Percentiles rank a stretch among this genome's conserved stretches.
phyloP scores from a whole-genome alignment of 1,140 invertebrate genomes.

The Halotydeus destructor region DNA sequence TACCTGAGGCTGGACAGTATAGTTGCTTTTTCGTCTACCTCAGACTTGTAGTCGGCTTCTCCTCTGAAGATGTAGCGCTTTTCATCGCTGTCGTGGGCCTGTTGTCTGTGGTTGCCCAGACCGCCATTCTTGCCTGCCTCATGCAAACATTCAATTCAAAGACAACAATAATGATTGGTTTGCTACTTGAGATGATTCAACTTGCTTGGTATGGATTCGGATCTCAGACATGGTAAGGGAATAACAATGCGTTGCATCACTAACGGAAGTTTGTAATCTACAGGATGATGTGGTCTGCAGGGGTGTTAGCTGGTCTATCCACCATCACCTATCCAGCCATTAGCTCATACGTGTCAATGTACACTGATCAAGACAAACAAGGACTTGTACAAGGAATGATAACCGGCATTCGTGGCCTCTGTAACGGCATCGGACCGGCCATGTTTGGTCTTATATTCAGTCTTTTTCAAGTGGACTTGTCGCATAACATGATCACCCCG shows the following conservation, averaged over 20 bases:
- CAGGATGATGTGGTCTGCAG: conserved; percentile 98
- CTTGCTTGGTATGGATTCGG: conserved; percentile 91
- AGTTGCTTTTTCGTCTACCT: conserved; percentile 99
- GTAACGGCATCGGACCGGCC: conserved; percentile 77
- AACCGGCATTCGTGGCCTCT: conserved; percentile 80
- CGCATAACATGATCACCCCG: conserved; percentile 22
- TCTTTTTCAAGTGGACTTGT: conserved; percentile 91
- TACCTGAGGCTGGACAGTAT: conserved; percentile 94
- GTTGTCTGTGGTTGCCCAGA: conserved; percentile 83
- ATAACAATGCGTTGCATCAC: conserved; percentile 1
- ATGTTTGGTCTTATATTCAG: conserved; percentile 97
- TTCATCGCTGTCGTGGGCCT: conserved; percentile 95
- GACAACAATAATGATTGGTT: conserved; percentile 87
- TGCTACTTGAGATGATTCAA: conserved; percentile 89
- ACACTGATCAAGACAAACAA: conserved; percentile 88
- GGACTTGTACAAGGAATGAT: conserved; percentile 96
- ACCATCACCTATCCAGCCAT: conserved; percentile 80
- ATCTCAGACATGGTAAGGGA: conserved; percentile 47
- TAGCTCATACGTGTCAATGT: conserved; percentile 90
- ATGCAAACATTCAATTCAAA: conserved; percentile 83
- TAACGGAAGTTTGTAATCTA: conserved; percentile 14
- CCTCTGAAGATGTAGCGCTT: conserved; percentile 75
- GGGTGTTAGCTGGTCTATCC: conserved; percentile 78
- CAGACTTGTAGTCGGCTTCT: conserved; percentile 91
- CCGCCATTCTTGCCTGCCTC: conserved; percentile 52